phyloP scores from a whole-genome alignment of 2,888 invertebrate genomes.

The Itoplectis maculator region DNA sequence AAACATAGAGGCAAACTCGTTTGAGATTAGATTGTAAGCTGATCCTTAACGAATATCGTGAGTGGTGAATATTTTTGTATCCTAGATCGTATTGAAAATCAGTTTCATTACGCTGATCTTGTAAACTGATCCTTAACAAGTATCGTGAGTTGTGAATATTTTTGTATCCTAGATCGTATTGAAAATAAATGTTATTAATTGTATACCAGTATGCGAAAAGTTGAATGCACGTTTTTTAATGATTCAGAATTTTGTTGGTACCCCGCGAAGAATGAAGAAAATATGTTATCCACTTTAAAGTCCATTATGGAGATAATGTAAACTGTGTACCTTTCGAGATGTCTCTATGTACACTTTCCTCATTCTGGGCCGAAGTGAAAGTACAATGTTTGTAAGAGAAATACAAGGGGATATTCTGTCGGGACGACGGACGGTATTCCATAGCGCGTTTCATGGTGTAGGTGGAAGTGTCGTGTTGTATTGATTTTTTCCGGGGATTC shows the following conservation, averaged over 20 bases:
- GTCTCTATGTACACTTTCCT: not conserved
- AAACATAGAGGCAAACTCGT: not conserved
- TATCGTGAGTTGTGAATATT: not conserved
- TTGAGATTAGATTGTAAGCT: slow-evolving; percentile 22
- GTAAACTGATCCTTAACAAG: not conserved
- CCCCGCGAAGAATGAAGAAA: no score
- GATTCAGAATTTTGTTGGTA: no score
- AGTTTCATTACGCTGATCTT: not conserved
- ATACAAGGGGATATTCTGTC: not conserved
- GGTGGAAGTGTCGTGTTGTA: slow-evolving; percentile 29
- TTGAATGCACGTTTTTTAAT: no score
- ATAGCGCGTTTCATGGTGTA: not conserved
- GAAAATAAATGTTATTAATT: no score
- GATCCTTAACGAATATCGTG: not conserved
- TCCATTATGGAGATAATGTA: not conserved
- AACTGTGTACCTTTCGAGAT: not conserved
- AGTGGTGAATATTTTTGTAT: not conserved
- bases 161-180: not conserved
- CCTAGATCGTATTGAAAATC: no score
- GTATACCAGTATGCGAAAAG: no score
- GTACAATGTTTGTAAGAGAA: not conserved
- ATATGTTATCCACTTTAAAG: not conserved
- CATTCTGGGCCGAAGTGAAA: not conserved
- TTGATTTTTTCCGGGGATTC: slow-evolving; percentile 53
- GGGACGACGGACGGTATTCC: not conserved